These are phyloP conservation scores for Gasterosteus nipponicus DNA, from an alignment of 2,113 vertebrate genomes.

Conservation along the genomic window DNA sequence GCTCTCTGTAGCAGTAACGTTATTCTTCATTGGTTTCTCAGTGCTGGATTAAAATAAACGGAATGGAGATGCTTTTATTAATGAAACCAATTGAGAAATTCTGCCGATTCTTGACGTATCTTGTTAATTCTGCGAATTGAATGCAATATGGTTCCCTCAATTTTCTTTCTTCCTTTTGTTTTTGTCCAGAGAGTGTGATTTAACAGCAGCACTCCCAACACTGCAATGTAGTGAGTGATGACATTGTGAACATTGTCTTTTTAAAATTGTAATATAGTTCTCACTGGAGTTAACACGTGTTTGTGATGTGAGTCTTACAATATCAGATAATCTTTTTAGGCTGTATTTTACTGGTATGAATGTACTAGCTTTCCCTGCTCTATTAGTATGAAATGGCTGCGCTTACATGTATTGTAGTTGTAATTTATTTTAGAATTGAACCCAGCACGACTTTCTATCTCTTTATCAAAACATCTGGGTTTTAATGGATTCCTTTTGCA, in stretches of 20 bases:
- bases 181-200: neutral
- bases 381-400: conserved; percentile 36
- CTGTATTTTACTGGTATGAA: conserved; percentile 32
- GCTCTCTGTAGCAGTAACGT: neutral
- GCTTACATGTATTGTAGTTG: conserved; percentile 40
- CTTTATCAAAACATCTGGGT: conserved; percentile 69
- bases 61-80: neutral
- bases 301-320: neutral
- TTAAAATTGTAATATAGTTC: neutral
- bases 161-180: too few relatives aligned
- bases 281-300: neutral
- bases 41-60: neutral
- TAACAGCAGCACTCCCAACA: neutral
- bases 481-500: conserved; percentile 46
- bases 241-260: neutral
- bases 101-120: neutral
- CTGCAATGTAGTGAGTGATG: neutral
- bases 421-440: conserved; percentile 47
- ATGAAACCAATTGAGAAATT: neutral
- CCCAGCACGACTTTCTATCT: conserved; percentile 3
- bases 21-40: neutral
- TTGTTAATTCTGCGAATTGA: neutral
- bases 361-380: conserved; percentile 14
- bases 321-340: neutral
- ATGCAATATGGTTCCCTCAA: neutral